Evolutionary conservation across 2,888 invertebrate species (phyloP).

Genomic region (Tricholauxania praeusta): DNA sequence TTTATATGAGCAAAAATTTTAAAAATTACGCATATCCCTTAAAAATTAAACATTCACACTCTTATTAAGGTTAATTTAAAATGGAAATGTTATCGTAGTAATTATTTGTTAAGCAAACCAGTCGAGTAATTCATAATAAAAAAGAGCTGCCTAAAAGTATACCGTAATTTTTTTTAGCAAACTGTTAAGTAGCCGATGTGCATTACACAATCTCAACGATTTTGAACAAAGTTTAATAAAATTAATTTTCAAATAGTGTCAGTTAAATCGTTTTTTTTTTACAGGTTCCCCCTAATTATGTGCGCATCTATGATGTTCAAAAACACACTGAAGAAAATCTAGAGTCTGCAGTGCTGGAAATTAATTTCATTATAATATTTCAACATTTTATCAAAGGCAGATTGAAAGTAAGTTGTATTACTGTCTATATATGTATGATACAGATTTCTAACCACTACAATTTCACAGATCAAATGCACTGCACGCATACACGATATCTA

Average conservation of each 20-base stretch:
- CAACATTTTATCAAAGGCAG: conserved; percentile 65
- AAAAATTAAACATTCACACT: too few relatives aligned
- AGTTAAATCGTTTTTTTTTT: conserved; percentile 15
- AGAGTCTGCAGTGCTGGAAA: conserved; percentile 63
- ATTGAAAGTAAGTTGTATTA: conserved; percentile 57
- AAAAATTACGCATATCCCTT: too few relatives aligned
- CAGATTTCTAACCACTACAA: background rate
- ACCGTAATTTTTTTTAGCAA: background rate
- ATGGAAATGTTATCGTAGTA: too few relatives aligned
- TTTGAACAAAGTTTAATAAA: background rate
- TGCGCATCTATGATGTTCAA: conserved; percentile 61
- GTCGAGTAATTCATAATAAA: too few relatives aligned
- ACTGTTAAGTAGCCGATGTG: too few relatives aligned
- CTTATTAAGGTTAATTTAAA: too few relatives aligned
- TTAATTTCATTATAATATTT: conserved; percentile 63
- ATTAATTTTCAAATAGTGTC: background rate
- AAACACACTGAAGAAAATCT: conserved; percentile 63
- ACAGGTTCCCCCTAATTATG: conserved; percentile 61
- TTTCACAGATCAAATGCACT: conserved; percentile 62
- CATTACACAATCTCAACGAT: background rate
- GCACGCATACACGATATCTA: conserved; percentile 67
- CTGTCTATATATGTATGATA: background rate
- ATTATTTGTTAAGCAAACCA: too few relatives aligned
- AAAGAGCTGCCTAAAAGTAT: background rate
- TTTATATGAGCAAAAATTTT: too few relatives aligned